Conservation (phyloP, 2,113 vertebrate genomes). For the human region DNA sequence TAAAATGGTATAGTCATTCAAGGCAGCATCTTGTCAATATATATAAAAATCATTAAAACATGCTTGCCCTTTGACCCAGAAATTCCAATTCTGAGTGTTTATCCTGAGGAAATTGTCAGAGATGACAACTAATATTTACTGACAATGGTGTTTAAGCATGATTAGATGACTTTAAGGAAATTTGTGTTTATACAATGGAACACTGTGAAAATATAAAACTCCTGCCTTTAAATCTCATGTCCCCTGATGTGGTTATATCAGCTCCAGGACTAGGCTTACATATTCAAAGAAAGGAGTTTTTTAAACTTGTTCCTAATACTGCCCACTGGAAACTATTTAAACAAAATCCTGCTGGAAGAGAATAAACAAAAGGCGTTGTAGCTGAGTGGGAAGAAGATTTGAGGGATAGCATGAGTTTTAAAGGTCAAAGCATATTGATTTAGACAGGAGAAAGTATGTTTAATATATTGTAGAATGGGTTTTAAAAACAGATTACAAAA, state of each 20-base stretch:
- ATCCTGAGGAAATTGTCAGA: neutral
- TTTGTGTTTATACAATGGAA: neutral
- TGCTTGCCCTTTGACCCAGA: neutral
- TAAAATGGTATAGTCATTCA: neutral
- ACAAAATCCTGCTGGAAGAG: neutral
- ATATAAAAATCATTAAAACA: slow-evolving; percentile 12
- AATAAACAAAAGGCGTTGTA: neutral
- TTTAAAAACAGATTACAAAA: neutral
- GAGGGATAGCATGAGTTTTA: neutral
- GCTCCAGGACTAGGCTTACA: neutral
- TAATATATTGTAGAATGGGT: neutral
- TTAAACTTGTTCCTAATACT: neutral
- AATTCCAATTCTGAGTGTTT: neutral
- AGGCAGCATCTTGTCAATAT: neutral
- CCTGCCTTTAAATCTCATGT: neutral
- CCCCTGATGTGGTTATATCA: neutral
- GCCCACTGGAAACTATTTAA: neutral
- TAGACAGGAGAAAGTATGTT: neutral
- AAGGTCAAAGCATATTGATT: neutral
- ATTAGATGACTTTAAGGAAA: slow-evolving; percentile 24
- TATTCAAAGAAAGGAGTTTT: neutral
- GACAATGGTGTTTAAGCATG: neutral
- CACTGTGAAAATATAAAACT: slow-evolving; percentile 4
- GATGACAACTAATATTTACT: slow-evolving; percentile 18
- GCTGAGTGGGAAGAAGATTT: neutral